Evolutionary conservation across 2,113 vertebrate species (phyloP), one percentile per base, ranked within the genome.

Genomic region (Pterocles gutturalis): DNA sequence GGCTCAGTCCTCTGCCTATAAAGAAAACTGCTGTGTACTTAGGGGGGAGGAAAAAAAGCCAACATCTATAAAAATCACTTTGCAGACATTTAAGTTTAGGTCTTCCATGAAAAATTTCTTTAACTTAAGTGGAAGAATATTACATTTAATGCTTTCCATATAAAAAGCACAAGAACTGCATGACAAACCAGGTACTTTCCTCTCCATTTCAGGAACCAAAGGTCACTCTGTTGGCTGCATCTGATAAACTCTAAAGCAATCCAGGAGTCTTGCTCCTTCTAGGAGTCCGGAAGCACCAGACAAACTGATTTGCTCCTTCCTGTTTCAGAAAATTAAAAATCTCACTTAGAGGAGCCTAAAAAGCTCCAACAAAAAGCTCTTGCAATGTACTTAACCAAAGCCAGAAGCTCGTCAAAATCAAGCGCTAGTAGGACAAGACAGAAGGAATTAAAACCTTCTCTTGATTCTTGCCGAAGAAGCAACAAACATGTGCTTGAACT

Each of bases 301-400:
- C 94, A 97, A 97, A 97, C 97, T 98, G 98, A 98, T 98, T 97
- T 98, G 97, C 97, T 98, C 95, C 97, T 98, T 98, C 98, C 98
- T 98, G 98, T 83, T 93, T 95, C 84, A 88, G 95, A 97, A 98
- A 98, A 98, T 98, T 98, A 98, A 98, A 98, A 98, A 98, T 97
- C 98, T 95, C 96, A 89, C 96, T 94, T 97, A 98, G 95, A 98
- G 97, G 97, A 97, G 90, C 62, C 92, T 87, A 91, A 96, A 98
- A 97, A 94, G 90, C 61, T 70, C 92, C 36, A 94, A 96, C 97
- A 97, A 97, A 98, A 97, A 96, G 70, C 79, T 57, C 87, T 98
- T 97, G 97, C 93, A 97, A 96, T 1, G 69, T 9, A 57, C 90
- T 98, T 98, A 98, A 98, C 97, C 94, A 98, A 97, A 98, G 98